These are phyloP conservation scores for Gordius sp. DNA, from an alignment of 2,888 invertebrate genomes.

Conservation along the genomic window DNA sequence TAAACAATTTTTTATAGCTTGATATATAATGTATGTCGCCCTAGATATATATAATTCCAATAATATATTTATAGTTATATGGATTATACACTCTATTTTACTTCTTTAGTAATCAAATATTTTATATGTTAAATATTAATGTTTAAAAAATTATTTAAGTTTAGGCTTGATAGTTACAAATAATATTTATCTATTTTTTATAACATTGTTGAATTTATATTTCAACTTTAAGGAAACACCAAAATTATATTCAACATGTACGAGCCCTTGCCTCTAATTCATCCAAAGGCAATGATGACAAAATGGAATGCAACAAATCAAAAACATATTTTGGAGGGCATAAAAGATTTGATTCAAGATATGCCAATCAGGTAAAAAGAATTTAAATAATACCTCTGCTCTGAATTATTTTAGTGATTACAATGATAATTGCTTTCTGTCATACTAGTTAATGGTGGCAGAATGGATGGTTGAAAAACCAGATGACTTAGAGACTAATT, in stretches of 20 bases:
- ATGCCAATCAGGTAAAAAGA: background rate
- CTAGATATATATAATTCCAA: too few relatives aligned
- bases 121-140: too few relatives aligned
- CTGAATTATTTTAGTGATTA: too few relatives aligned
- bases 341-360: background rate
- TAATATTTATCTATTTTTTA: too few relatives aligned
- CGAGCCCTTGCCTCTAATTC: background rate
- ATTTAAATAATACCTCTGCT: background rate
- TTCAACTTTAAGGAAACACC: too few relatives aligned
- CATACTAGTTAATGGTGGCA: slow-evolving; percentile 56
- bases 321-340: background rate
- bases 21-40: too few relatives aligned
- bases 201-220: too few relatives aligned
- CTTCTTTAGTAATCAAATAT: too few relatives aligned
- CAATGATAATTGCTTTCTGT: background rate
- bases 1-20: too few relatives aligned
- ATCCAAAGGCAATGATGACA: background rate
- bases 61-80: too few relatives aligned
- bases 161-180: background rate
- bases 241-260: background rate
- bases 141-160: background rate
- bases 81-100: too few relatives aligned
- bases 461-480: slow-evolving; percentile 78
- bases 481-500: slow-evolving; percentile 30
- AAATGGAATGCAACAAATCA: background rate